These are phyloP conservation scores for Timandra comae DNA, from an alignment of 2,888 invertebrate genomes.

Conservation along the genomic window DNA sequence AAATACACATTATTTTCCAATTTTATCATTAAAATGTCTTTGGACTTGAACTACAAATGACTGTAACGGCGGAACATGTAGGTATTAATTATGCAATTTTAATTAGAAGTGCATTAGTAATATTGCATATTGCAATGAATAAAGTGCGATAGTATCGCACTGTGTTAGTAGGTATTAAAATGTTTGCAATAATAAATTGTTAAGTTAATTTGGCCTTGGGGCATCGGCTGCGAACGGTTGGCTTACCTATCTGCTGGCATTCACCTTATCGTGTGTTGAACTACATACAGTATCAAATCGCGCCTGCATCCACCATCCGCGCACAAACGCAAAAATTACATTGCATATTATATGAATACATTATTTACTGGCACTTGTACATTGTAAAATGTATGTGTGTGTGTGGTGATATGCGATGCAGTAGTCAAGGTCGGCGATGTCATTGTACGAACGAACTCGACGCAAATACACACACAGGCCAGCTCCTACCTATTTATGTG, in stretches of 20 bases:
- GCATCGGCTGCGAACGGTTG: not conserved
- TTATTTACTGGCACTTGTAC: slow-evolving; percentile 10
- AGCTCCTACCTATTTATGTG: slow-evolving; percentile 25
- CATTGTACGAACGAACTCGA: slow-evolving; percentile 68
- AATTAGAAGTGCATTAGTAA: slow-evolving; percentile 5
- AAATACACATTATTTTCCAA: too few species aligned
- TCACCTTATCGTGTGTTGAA: slow-evolving; percentile 74
- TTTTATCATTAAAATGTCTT: too few species aligned
- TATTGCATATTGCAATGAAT: slow-evolving; percentile 4
- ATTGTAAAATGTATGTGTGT: slow-evolving; percentile 24
- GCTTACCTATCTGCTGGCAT: slow-evolving; percentile 45
- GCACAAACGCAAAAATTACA: slow-evolving; percentile 17
- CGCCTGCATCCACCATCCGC: slow-evolving; percentile 27
- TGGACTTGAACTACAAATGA: too few species aligned
- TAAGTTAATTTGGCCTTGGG: slow-evolving; percentile 51
- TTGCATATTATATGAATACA: slow-evolving; percentile 5
- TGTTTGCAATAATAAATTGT: slow-evolving; percentile 10
- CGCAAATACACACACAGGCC: slow-evolving; percentile 50
- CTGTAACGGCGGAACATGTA: too few species aligned
- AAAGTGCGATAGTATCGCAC: slow-evolving; percentile 3
- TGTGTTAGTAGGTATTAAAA: not conserved
- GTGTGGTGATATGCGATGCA: slow-evolving; percentile 58
- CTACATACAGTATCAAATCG: slow-evolving; percentile 46
- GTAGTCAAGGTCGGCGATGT: slow-evolving; percentile 74
- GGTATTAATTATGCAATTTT: slow-evolving; percentile 4